phyloP scores from a whole-genome alignment of 1,140 invertebrate genomes.

The Metaphire vulgaris region DNA sequence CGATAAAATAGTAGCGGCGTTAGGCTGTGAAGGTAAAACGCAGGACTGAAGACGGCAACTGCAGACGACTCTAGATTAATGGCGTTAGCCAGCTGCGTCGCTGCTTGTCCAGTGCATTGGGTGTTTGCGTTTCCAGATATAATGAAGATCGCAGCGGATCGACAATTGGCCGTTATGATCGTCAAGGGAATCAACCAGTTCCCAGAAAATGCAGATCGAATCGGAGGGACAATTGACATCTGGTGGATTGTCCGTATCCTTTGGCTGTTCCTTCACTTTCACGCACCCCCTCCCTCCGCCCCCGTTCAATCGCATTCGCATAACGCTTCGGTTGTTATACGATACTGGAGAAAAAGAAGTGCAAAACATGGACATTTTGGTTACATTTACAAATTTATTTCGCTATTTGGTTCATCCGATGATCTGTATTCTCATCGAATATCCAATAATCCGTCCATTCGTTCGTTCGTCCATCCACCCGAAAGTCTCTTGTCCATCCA shows the following conservation, averaged over 20 bases:
- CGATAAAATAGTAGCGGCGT: no score
- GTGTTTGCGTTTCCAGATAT: slow-evolving; percentile 15
- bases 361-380: not conserved
- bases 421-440: no score
- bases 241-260: slow-evolving; percentile 91
- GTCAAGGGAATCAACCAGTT: slow-evolving; percentile 95
- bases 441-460: no score
- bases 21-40: no score
- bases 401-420: no score
- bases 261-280: not conserved
- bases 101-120: no score
- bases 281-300: not conserved
- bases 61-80: no score
- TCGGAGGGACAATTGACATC: slow-evolving; percentile 85
- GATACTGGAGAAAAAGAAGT: not conserved
- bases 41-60: no score
- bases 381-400: no score
- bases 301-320: not conserved
- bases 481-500: no score
- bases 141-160: slow-evolving; percentile 23
- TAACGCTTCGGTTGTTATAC: not conserved
- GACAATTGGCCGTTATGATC: slow-evolving; percentile 63
- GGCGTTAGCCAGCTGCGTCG: no score
- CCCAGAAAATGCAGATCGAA: slow-evolving; percentile 80
- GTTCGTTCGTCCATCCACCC: no score